A percentile compares a stretch with the other conserved stretches of the same genome.
phyloP scores from a whole-genome alignment of 2,113 vertebrate genomes.

The Sapajus apella region DNA sequence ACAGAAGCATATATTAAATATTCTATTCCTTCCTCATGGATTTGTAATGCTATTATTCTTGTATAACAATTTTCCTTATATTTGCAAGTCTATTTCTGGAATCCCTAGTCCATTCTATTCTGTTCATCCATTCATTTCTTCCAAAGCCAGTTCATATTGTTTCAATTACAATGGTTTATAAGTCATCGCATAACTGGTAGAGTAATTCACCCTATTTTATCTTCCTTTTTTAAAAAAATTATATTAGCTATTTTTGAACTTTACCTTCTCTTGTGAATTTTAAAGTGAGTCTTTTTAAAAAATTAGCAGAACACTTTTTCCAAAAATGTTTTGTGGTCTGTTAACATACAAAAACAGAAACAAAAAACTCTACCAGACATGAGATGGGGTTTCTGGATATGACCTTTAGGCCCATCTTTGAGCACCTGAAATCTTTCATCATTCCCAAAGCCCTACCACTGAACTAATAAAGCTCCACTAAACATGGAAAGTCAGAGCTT shows the following conservation, averaged over 20 bases:
- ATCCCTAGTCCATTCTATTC: not conserved
- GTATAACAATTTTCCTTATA: not conserved
- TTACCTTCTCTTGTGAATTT: not conserved
- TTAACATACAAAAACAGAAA: not conserved
- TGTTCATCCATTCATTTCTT: not conserved
- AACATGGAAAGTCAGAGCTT: not conserved
- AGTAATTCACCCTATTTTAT: not conserved
- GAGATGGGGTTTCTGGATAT: not conserved
- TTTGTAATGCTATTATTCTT: not conserved
- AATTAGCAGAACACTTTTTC: not conserved
- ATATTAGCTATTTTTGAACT: not conserved
- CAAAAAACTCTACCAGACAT: not conserved
- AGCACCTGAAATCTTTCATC: not conserved
- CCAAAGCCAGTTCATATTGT: not conserved
- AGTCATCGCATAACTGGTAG: not conserved
- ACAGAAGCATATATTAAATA: not conserved
- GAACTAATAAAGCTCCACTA: not conserved
- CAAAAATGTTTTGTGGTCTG: not conserved
- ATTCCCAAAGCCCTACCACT: not conserved
- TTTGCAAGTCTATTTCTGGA: not conserved
- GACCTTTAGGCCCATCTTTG: not conserved
- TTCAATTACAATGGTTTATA: slow-evolving; percentile 17
- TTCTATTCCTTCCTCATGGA: not conserved
- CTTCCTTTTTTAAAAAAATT: not conserved
- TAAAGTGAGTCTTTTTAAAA: not conserved